Conservation (phyloP, 2,797 vertebrate species). For the Sebastes hubbsi region DNA sequence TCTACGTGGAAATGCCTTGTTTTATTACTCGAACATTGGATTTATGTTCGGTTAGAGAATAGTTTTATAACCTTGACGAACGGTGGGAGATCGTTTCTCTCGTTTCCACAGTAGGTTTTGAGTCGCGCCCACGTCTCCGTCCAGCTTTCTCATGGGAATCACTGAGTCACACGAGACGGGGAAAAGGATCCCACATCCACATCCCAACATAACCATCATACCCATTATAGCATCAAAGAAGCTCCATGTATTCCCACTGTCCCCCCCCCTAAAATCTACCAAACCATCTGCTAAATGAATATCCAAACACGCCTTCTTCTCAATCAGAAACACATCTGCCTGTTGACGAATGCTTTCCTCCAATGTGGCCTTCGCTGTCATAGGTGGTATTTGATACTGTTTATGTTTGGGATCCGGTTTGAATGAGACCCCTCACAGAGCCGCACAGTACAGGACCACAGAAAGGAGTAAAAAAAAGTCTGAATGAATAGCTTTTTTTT, state of each 20-base stretch:
- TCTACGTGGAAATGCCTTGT: background rate
- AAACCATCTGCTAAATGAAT: constrained; percentile 22
- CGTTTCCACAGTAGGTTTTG: background rate
- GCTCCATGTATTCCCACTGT: constrained; percentile 21
- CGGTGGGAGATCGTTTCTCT: background rate
- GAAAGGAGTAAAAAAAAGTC: background rate
- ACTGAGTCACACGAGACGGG: constrained; percentile 72
- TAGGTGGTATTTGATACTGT: background rate
- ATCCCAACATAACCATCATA: constrained; percentile 46
- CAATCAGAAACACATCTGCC: constrained; percentile 11
- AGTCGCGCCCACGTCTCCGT: constrained; percentile 15
- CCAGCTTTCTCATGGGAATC: constrained; percentile 52
- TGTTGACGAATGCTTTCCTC: constrained; percentile 7
- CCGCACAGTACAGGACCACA: background rate
- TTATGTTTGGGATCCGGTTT: constrained; percentile 2
- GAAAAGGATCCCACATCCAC: constrained; percentile 47
- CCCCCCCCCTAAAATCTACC: background rate
- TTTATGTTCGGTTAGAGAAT: background rate
- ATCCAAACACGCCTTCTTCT: constrained; percentile 5
- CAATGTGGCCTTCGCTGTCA: background rate
- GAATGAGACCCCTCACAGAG: background rate
- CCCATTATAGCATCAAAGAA: constrained; percentile 54
- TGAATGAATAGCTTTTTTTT: constrained; percentile 6
- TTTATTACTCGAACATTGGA: background rate
- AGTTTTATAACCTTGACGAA: background rate